phyloP scores from a whole-genome alignment of 2,888 invertebrate genomes.

The Chrysodeixis includens region DNA sequence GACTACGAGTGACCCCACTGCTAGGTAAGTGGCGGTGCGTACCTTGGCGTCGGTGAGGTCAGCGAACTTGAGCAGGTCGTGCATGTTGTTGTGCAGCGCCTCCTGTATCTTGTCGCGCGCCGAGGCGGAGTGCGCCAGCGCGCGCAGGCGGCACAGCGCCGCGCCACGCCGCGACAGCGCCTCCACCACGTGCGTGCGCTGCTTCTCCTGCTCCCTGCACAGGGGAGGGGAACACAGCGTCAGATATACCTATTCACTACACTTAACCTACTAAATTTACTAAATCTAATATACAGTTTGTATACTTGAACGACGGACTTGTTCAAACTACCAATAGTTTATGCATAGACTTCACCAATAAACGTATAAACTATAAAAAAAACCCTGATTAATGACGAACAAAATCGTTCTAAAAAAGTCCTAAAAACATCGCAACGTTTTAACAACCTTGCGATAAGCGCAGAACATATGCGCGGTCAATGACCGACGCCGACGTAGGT shows the following conservation, averaged over 20 bases:
- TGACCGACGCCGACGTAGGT: no score
- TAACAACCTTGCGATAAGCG: no score
- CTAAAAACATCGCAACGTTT: no score
- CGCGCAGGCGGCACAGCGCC: conserved; percentile 91
- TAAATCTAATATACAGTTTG: no score
- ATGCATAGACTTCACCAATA: no score
- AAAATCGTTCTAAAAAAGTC: no score
- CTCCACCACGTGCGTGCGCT: conserved; percentile 94
- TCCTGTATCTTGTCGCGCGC: conserved; percentile 87
- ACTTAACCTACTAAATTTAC: neutral
- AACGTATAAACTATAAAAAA: no score
- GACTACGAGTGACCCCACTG: no score
- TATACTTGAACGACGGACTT: no score
- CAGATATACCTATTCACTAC: neutral
- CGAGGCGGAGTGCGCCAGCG: conserved; percentile 80
- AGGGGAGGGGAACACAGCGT: neutral
- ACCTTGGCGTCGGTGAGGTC: conserved; percentile 89
- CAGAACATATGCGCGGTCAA: no score
- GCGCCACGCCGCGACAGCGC: conserved; percentile 93
- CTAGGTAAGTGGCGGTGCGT: neutral
- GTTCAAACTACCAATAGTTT: no score
- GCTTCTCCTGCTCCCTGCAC: conserved; percentile 94
- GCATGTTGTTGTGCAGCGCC: conserved; percentile 76
- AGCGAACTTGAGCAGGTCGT: conserved; percentile 93
- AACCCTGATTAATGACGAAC: no score